Evolutionary conservation across 2,797 vertebrate species (phyloP), one percentile per base, ranked within the genome.

Genomic region (Enteromius thamalakanensis): DNA sequence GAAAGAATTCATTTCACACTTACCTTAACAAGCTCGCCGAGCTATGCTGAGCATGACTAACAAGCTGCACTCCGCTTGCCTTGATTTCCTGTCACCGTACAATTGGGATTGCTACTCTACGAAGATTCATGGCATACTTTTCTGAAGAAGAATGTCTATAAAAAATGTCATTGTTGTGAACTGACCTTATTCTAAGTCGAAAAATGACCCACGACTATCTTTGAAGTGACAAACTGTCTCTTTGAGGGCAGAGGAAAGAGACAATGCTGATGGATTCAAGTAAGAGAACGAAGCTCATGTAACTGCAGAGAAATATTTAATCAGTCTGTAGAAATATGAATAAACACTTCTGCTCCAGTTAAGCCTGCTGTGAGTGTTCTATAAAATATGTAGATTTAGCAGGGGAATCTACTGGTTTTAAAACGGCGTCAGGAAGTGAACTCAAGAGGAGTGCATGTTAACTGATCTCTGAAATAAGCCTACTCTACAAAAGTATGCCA

Each of bases 1-100:
- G 40, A 75, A 69, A 69, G 58, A 76, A 81, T 82, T 86, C 7
- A 79, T 47, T 84, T 80, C 62, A 74, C 67, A 77, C 80, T 68
- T 81, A 62, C 74, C 76, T 82, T 83, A 82, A 83, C 83, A 78
- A 71, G 83, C 51, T 64, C 37, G 51, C 45, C 55, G 68, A 76
- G 17, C 47, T 82, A 81, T 74, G 53, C 79, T 69, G 45, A 64
- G 72, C 67, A 40, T 78, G 37, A 23, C 67, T 78, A 70, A 85
- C 42, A 29, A 45, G 62, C 68, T 68, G 21, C 53, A 32, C 29
- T 37, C 14, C 51, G 69, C n/a, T 76, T 29, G 37, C 42, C 69
- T 68, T 81, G 58, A 64, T 85, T 58, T 79, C 47, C 72, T 76
- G 72, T 49, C 67, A 79, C 47, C 12, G 34, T 62, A 58, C 68